Evolutionary conservation across 2,888 invertebrate species (phyloP).

Genomic region (Drosophila mulleri): DNA sequence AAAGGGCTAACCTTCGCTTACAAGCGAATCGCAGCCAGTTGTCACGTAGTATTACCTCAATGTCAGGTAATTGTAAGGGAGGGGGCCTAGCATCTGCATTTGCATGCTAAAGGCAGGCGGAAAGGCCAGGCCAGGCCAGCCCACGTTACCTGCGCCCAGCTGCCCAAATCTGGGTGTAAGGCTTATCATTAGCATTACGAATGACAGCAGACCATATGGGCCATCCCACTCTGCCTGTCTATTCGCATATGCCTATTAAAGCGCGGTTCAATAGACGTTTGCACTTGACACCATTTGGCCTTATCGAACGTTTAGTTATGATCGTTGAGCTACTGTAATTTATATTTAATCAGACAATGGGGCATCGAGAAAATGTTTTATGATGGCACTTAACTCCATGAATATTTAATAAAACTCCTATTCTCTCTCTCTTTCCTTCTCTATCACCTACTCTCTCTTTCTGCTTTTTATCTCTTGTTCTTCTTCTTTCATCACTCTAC

Average conservation of each 20-base stretch:
- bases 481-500: too few species aligned
- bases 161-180: slow-evolving; percentile 32
- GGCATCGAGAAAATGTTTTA: neutral
- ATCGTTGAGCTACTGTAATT: neutral
- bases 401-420: too few species aligned
- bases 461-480: too few species aligned
- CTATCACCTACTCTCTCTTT: too few species aligned
- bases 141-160: slow-evolving; percentile 24
- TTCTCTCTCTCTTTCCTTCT: neutral
- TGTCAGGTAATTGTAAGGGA: slow-evolving; percentile 38
- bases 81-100: slow-evolving; percentile 59
- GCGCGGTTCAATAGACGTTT: slow-evolving; percentile 38
- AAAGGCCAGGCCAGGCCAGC: slow-evolving; percentile 14
- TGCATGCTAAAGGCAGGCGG: slow-evolving; percentile 59
- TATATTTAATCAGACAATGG: neutral
- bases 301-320: neutral
- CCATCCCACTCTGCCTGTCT: slow-evolving; percentile 16
- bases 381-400: neutral
- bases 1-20: slow-evolving; percentile 67
- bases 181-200: slow-evolving; percentile 39
- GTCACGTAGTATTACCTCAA: slow-evolving; percentile 73
- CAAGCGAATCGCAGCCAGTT: slow-evolving; percentile 15
- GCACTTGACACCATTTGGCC: slow-evolving; percentile 61
- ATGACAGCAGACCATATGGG: slow-evolving; percentile 10
- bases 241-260: neutral